Base-by-base conservation (phyloP, 2,113 vertebrate species). In the Engystomops pustulosus region DNA sequence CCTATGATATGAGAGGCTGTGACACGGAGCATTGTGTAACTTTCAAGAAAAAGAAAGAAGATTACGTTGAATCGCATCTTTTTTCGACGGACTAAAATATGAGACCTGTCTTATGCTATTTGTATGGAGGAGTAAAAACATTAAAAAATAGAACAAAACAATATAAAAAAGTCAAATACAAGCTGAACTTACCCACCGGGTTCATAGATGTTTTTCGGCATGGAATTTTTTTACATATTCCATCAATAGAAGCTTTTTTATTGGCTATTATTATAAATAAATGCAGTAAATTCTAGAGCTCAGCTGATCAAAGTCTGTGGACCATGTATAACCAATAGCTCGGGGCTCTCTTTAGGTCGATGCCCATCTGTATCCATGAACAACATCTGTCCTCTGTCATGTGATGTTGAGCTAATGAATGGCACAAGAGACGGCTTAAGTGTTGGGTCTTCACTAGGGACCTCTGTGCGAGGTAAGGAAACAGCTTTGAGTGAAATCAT, bases 371-470 rank as follows among this genome's bases (percentile, higher is more conserved):
- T 53, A 80, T 87, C 85, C 10, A 0, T 77, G 86, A 87, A 47
- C 68, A 87, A 81, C 88, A 86, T 87, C 85, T 77, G 83, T 76
- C 70, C 76, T 1, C 65, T 84, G 79, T 70, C 20, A 0, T 68
- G 32, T 86, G 5, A 0, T 0, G 0, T 27, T 53, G 74, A 72
- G 83, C 4, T n/a, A 67, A 17, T 2, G 0, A 45, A 55, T 8
- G 25, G 72, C 60, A 68, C 47, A 32, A 55, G 23, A 79, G 83
- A 23, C 23, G 32, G n/a, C 70, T 55, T 70, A 49, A 58, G 75
- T 70, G 45, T 69, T 69, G 2, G 0, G 14, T 70, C 58, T 6
- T 32, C 32, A 38, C 65, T n/a, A 3, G 0, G 34, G 36, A 84
- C 36, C 34, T 74, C 34, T 25, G 58, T 32, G 10, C 25, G 81